These are phyloP conservation scores for Mallateleia sp. DNA, from an alignment of 2,888 invertebrate species.

Conservation along the genomic window DNA sequence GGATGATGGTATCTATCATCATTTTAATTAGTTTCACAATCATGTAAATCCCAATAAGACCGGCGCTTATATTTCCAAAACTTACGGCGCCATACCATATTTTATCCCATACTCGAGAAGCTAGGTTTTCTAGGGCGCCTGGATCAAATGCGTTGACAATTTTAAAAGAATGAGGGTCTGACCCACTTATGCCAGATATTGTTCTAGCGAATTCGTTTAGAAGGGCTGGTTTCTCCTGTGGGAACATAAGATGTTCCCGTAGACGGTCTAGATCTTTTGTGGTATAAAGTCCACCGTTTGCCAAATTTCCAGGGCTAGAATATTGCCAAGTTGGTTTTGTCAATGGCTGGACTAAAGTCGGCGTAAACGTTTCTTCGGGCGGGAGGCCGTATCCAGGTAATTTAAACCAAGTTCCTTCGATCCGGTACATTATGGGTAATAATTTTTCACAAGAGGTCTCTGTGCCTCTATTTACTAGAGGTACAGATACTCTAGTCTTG, in stretches of 20 bases:
- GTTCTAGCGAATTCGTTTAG: slow-evolving; percentile 1
- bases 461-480: slow-evolving; percentile 32
- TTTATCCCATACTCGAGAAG: too few relatives aligned
- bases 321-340: slow-evolving; percentile 19
- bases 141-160: too few relatives aligned
- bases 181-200: neutral
- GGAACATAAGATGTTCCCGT: slow-evolving; percentile 49
- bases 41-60: too few relatives aligned
- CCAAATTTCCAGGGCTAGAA: neutral
- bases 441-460: neutral
- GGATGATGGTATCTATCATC: too few relatives aligned
- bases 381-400: neutral
- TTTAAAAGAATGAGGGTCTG: too few relatives aligned
- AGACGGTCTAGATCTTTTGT: slow-evolving; percentile 39
- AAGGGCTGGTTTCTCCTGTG: slow-evolving; percentile 12
- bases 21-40: too few relatives aligned
- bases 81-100: too few relatives aligned
- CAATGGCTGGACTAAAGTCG: neutral
- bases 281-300: slow-evolving; percentile 58
- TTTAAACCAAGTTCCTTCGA: neutral
- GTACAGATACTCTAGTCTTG: slow-evolving; percentile 71
- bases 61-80: too few relatives aligned
- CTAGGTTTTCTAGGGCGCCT: too few relatives aligned
- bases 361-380: neutral
- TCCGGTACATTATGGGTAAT: neutral